phyloP scores from a whole-genome alignment of 2,113 vertebrate species.

The Prionailurus bengalensis region DNA sequence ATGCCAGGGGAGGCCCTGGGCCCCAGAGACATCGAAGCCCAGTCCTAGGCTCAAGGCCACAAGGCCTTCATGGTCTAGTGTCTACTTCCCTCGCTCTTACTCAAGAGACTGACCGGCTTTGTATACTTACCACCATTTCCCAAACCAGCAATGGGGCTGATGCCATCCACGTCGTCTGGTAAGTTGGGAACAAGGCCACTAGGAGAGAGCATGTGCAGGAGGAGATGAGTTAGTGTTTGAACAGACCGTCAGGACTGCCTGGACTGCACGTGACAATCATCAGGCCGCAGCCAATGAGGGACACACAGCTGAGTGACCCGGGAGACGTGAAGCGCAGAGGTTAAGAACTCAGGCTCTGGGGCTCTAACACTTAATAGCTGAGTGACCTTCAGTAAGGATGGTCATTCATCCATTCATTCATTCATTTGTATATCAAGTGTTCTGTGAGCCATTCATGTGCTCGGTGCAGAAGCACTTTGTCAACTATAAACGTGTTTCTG shows the following conservation, averaged over 20 bases:
- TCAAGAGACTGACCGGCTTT: not conserved
- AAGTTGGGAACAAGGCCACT: slow-evolving; percentile 74
- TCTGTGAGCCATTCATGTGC: not conserved
- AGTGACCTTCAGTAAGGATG: not conserved
- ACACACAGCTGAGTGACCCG: not conserved
- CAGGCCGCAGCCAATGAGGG: not conserved
- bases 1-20: not conserved
- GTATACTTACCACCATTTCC: slow-evolving; percentile 82
- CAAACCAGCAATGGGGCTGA: not conserved
- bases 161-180: slow-evolving; percentile 70
- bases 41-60: not conserved
- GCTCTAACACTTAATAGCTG: not conserved
- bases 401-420: not conserved
- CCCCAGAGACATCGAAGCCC: not conserved
- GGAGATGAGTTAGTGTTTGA: slow-evolving; percentile 17
- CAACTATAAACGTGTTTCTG: not conserved
- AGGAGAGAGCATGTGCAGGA: slow-evolving; percentile 46
- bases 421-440: not conserved
- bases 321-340: not conserved
- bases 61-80: not conserved
- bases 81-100: not conserved
- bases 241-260: not conserved
- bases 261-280: not conserved
- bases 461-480: not conserved
- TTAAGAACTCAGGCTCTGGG: not conserved